Evolutionary conservation across 2,797 vertebrate genomes (phyloP), one percentile per base, ranked within the genome.

Genomic region (Amazona ochrocephala): DNA sequence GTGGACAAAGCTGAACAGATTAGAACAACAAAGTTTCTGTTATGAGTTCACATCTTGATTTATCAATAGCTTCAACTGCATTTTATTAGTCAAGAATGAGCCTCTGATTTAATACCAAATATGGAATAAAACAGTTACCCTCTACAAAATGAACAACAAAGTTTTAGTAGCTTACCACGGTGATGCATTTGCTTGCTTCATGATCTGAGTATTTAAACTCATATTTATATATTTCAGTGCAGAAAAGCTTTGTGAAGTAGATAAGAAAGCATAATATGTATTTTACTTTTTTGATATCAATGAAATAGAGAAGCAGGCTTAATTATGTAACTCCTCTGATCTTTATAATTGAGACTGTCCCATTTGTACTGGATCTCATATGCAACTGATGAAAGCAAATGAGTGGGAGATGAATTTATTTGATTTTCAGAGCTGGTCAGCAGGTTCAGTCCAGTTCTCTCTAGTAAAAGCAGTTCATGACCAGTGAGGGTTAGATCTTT

Each of bases 391-490:
- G 81, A 96, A 96, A 95, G 53, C 72, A 91, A 94, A 84, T 76
- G 72, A 58, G 66, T 30, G 27, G 87, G 82, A 83, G 60, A 60
- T 61, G 50, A 90, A 89, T 94, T 87, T 81, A 70, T 84, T 86
- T 93, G 85, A 93, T 87, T 93, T 87, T 84, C 77, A 89, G 72
- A 80, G 39, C 90, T 91, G 85, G 65, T 84, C 44, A 84, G 83
- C 78, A 94, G 90, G 39, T 70, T 89, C 39, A 71, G 44, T 10
- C 48, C 51, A 71, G 72, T 53, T 20, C 37, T 93, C 30, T 67
- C 83, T 71, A 83, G 47, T 61, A 61, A 87, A 85, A 82, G 56
- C 19, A 80, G 67, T 41, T 83, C 77, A 87, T 68, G 30, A 95
- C 13, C 45, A 74, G 51, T 12, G 45, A 84, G 42, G 61, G 26